A percentile compares a stretch with the other conserved stretches of the same genome.
Evolutionary conservation across 2,888 invertebrate genomes (phyloP).

Genomic region (Heteromyza rotundicornis): DNA sequence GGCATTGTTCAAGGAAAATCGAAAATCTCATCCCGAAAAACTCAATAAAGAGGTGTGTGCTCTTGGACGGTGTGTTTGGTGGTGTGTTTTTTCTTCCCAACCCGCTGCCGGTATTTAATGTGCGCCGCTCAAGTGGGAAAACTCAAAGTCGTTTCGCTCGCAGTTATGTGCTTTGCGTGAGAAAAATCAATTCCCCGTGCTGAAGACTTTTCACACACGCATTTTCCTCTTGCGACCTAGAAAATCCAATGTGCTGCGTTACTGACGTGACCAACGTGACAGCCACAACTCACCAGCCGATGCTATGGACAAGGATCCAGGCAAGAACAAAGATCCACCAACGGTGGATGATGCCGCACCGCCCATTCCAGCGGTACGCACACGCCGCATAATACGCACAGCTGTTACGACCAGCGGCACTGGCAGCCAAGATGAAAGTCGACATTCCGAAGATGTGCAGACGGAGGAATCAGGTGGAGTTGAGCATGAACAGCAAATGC

Average conservation of each 20-base stretch:
- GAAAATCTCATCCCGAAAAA: no score
- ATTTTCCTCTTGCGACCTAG: neutral
- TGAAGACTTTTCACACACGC: conserved; percentile 3
- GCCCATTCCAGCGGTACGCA: conserved; percentile 52
- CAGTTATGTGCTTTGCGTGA: conserved; percentile 41
- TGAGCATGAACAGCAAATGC: conserved; percentile 9
- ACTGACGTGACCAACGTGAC: conserved; percentile 1
- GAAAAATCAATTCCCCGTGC: conserved; percentile 54
- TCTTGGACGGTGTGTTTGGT: neutral
- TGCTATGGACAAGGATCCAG: conserved; percentile 57
- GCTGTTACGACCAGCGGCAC: conserved; percentile 32
- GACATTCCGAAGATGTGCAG: conserved; percentile 32
- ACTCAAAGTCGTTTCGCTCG: conserved; percentile 24
- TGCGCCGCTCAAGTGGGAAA: conserved; percentile 30
- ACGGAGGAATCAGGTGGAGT: conserved; percentile 22
- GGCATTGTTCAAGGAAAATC: no score
- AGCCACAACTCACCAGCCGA: conserved; percentile 34
- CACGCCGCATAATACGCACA: conserved; percentile 43
- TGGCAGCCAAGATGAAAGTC: neutral
- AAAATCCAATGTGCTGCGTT: neutral
- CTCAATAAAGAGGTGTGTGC: no score
- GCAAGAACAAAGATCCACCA: conserved; percentile 50
- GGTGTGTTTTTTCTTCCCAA: neutral
- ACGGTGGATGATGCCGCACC: conserved; percentile 28
- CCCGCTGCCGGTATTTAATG: neutral